phyloP scores from a whole-genome alignment of 53 echinoderm and acorn worm genomes.

The Arbacia lixula region DNA sequence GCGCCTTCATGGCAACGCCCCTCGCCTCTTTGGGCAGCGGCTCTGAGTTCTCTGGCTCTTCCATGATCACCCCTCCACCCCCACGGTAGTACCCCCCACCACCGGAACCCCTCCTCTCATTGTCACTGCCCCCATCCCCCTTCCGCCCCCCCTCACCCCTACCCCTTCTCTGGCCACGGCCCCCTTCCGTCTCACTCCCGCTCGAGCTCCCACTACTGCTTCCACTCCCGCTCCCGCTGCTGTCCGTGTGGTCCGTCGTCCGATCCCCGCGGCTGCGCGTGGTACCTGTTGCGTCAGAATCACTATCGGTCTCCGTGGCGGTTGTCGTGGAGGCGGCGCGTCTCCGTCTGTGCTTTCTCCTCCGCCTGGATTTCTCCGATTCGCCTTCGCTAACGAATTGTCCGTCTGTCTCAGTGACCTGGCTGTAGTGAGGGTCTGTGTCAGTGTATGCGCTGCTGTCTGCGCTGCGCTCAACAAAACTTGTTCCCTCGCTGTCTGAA shows the following conservation, averaged over 20 bases:
- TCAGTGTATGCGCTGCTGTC: slow-evolving; percentile 85
- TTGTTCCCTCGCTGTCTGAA: slow-evolving; percentile 38
- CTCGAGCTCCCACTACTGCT: slow-evolving; percentile 62
- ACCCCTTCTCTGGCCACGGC: slow-evolving; percentile 33
- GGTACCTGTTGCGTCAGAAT: slow-evolving; percentile 47
- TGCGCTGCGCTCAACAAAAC: slow-evolving; percentile 73
- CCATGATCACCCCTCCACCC: neutral
- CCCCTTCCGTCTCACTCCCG: slow-evolving; percentile 61
- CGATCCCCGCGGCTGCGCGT: slow-evolving; percentile 42
- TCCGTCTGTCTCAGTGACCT: slow-evolving; percentile 70
- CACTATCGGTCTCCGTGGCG: slow-evolving; percentile 35
- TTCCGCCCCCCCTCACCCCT: slow-evolving; percentile 13
- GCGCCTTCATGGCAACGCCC: slow-evolving; percentile 8
- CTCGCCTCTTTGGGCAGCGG: slow-evolving; percentile 33
- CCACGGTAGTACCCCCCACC: slow-evolving; percentile 10
- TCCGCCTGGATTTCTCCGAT: slow-evolving; percentile 11
- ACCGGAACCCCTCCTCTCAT: slow-evolving; percentile 2
- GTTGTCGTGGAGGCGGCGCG: slow-evolving; percentile 1
- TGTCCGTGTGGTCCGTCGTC: slow-evolving; percentile 55
- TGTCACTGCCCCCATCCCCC: slow-evolving; percentile 44
- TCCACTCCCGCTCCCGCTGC: slow-evolving; percentile 56
- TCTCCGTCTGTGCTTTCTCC: slow-evolving; percentile 22
- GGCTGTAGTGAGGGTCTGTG: slow-evolving; percentile 75
- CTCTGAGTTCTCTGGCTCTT: slow-evolving; percentile 35
- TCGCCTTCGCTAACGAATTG: slow-evolving; percentile 46